Base-by-base conservation (phyloP, 1,140 invertebrate genomes). In the Leucophenga varia region DNA sequence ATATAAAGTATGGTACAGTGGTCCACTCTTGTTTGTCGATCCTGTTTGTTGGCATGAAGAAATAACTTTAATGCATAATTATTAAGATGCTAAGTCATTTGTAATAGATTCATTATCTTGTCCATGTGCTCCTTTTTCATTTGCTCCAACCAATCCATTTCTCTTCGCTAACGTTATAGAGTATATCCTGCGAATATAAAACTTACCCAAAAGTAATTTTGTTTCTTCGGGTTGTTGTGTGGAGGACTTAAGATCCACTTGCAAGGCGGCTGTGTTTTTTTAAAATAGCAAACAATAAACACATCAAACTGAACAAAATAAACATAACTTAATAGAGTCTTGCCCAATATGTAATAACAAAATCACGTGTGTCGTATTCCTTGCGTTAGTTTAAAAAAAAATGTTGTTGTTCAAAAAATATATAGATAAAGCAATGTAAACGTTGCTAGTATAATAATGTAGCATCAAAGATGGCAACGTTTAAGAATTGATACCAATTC, bases 51-150 rank as follows among this genome's bases (percentile, higher is more conserved):
- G 32, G 96, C 97, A 83, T 86, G 95, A 5, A 87, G 72, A 77
- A 99, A 99, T 1, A 99, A 76, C 77, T 92, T 95, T 0, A 97
- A 75, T 10, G 94, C 95, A 82, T 95, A 94, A 76, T 97, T 93
- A 79, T 99, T 97, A 38, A 99, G 80, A 73, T 97, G 88, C 91
- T 17, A 95, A 81, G 50, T 98, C 95, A 78, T 89, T 95, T 8
- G 85, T 86, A 32, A 98, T 85, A 0, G 93, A 82, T 70, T 93
- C 90, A 75, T 90, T n/a, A n/a, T n/a, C n/a, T n/a, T 88, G 14
- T 87, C 84, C 19, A 76, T 68, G 30, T 84, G 72, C 12, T 72
- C 64, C 68, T 87, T 87, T 64, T 95, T 96, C 16, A 82, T 85
- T 57, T 79, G 79, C 79, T 98, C 95, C 36, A 98, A 75, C 86